A percentile compares a stretch with the other conserved stretches of the same genome.
phyloP scores from a whole-genome alignment of 1,140 invertebrate genomes.

The Stegodyphus mimosarum region DNA sequence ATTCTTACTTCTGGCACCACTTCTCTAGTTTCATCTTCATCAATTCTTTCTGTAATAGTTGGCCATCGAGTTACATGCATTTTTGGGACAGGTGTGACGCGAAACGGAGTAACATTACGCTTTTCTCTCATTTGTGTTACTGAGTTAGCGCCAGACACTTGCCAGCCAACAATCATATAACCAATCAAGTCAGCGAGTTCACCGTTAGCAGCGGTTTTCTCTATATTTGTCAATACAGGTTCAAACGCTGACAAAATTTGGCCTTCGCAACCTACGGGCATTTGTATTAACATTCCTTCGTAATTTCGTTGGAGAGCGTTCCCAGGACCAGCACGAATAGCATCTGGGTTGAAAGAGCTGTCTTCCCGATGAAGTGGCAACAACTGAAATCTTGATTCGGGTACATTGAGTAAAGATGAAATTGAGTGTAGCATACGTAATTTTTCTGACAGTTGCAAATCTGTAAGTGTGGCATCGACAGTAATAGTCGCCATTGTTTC shows the following conservation, averaged over 20 bases:
- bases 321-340: constrained; percentile 74
- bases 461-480: constrained; percentile 66
- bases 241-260: constrained; percentile 72
- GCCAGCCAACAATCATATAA: constrained; percentile 76
- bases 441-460: constrained; percentile 62
- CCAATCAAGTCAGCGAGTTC: constrained; percentile 74
- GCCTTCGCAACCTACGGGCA: constrained; percentile 77
- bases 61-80: constrained; percentile 47
- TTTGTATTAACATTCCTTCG: constrained; percentile 71
- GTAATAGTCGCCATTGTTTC: constrained; percentile 67
- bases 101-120: constrained; percentile 48
- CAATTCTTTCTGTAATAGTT: constrained; percentile 30
- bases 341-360: constrained; percentile 67
- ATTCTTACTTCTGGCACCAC: constrained; percentile 67
- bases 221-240: constrained; percentile 73
- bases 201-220: constrained; percentile 75
- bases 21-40: constrained; percentile 41
- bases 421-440: constrained; percentile 64
- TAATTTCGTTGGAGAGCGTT: constrained; percentile 71
- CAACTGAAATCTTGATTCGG: constrained; percentile 27
- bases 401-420: constrained; percentile 64
- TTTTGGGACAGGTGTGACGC: constrained; percentile 58
- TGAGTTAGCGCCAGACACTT: constrained; percentile 66
- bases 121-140: constrained; percentile 9
- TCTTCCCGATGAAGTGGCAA: constrained; percentile 62